A percentile compares a stretch with the other conserved stretches of the same genome.
These are phyloP conservation scores for Laupala kohalensis DNA, from an alignment of 1,140 invertebrate species.

Conservation along the genomic window DNA sequence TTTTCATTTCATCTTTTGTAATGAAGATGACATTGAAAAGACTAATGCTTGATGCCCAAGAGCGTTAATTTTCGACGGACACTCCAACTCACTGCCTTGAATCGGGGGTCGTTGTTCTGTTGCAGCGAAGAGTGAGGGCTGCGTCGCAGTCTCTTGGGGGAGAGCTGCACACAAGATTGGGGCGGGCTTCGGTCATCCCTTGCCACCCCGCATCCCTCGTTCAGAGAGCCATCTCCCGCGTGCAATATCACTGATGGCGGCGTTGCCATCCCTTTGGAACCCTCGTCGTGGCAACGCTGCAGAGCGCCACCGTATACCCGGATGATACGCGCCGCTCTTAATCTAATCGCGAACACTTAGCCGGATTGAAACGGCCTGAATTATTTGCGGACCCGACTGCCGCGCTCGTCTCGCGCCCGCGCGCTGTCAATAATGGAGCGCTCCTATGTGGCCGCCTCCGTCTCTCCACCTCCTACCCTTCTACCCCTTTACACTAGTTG, in stretches of 20 bases:
- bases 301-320: not conserved
- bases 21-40: too few relatives aligned
- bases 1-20: too few relatives aligned
- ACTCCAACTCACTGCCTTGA: too few relatives aligned
- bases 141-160: not conserved
- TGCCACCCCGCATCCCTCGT: not conserved
- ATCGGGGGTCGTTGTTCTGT: too few relatives aligned
- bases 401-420: not conserved
- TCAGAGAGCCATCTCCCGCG: not conserved
- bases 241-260: not conserved
- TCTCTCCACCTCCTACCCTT: not conserved
- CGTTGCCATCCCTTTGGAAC: not conserved
- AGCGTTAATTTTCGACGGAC: too few relatives aligned
- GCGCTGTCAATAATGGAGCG: not conserved
- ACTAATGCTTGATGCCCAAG: too few relatives aligned
- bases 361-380: slow-evolving; percentile 8
- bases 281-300: too few relatives aligned
- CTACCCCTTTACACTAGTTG: too few relatives aligned
- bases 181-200: not conserved
- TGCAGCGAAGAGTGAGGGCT: too few relatives aligned
- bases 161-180: not conserved
- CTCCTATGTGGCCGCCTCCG: too few relatives aligned
- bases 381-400: slow-evolving; percentile 3
- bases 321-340: not conserved
- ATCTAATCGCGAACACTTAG: slow-evolving; percentile 11